Conservation (phyloP, 2,797 vertebrate species). For the Trichosurus vulpecula region DNA sequence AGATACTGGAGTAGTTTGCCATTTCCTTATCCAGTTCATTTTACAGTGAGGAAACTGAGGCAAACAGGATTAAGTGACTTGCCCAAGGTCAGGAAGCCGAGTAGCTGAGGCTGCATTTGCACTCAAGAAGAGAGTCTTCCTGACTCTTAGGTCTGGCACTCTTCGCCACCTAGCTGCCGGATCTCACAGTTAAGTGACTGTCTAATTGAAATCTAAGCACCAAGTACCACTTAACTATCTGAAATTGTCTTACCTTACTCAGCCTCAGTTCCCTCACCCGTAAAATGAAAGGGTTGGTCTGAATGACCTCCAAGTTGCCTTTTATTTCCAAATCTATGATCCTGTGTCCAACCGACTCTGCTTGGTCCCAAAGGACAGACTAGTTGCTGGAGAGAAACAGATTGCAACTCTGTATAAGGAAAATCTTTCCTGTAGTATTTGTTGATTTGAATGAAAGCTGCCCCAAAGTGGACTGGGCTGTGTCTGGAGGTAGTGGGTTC, state of each 20-base stretch:
- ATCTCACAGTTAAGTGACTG: neutral
- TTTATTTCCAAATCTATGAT: neutral
- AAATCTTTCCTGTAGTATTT: neutral
- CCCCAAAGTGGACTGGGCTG: neutral
- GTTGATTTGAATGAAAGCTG: neutral
- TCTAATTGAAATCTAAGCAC: neutral
- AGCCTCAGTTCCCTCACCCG: neutral
- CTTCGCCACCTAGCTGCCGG: neutral
- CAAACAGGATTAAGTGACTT: neutral
- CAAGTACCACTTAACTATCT: neutral
- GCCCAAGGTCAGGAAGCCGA: neutral
- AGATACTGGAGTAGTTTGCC: too few species aligned
- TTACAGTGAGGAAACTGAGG: neutral
- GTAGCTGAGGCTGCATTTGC: neutral
- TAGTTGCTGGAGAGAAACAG: neutral
- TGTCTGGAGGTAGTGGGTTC: neutral
- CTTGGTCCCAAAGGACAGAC: neutral
- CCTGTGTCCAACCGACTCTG: neutral
- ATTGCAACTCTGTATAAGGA: neutral
- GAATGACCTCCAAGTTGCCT: neutral
- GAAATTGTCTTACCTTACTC: neutral
- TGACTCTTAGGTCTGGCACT: neutral
- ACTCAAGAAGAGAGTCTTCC: neutral
- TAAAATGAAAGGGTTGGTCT: neutral
- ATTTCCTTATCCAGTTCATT: too few species aligned